Base-by-base conservation (phyloP, 2,888 invertebrate genomes). In the Troilus luridus region DNA sequence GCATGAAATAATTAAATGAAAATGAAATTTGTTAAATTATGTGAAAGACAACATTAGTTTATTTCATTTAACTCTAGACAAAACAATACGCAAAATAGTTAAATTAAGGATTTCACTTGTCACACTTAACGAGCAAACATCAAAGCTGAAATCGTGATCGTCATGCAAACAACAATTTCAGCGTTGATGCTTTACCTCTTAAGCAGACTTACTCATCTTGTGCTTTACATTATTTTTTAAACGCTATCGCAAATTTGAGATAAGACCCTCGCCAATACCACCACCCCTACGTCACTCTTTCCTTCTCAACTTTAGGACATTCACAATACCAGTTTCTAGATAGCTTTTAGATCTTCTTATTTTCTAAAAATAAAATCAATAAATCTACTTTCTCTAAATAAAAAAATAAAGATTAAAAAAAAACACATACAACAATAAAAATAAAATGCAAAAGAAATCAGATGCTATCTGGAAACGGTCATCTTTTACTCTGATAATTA, bases 381-480 rank as follows among this genome's bases (percentile, higher is more conserved):
- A 41, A 3, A 12, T 41, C 41, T 89, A 54, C 54, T n/a, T 21
- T 89, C 12, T 64, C 67, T 27, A 64, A 10, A 0, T 72, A 12
- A 64, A 90, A 89, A 89, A 58, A 67, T 17, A 64, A n/a, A 58
- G 24, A 77, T 19, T 11, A 72, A 58, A 67, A 12, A 90, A 72
- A n/a, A n/a, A 24, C 9, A 27, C 3, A 56, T 58, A 24, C 19
- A 72, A 11, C 24, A 72, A 72, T 21, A 2, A 89, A 77, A 90
- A 41, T 0, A 3, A 67, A 12, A 24, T 56, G 19, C 19, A 89
- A 64, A 64, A 54, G 60, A 90, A 89, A 54, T 58, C 56, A 54
- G 58, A n/a, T 90, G 90, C 90, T 90, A 90, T 90, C 90, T 90
- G 90, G 90, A 90, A 90, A 90, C 90, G 24, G 90, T 54, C 56